Conservation (phyloP, 2,797 vertebrate genomes). For the Lagorchestes hirsutus region DNA sequence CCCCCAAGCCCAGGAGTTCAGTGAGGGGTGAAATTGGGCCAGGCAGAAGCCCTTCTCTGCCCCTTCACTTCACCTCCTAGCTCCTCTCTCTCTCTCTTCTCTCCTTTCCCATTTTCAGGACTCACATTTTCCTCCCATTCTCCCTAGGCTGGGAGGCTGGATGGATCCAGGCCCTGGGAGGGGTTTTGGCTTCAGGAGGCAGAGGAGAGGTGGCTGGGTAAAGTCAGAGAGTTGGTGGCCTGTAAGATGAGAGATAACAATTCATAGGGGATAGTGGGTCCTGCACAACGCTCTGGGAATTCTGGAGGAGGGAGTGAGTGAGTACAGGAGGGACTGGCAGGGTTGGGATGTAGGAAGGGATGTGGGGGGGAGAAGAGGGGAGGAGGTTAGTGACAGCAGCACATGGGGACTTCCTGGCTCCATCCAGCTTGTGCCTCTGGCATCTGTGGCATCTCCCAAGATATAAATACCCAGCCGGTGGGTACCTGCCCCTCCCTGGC, state of each 20-base stretch:
- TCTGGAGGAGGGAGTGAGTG: slow-evolving; percentile 1
- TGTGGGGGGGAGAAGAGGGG: not conserved
- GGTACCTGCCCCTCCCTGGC: slow-evolving; percentile 64
- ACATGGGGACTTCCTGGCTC: slow-evolving; percentile 78
- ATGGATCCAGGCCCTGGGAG: slow-evolving; percentile 49
- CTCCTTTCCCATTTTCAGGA: slow-evolving; percentile 58
- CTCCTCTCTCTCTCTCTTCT: slow-evolving; percentile 20
- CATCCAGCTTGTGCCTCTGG: slow-evolving; percentile 68
- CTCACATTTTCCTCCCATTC: slow-evolving; percentile 74
- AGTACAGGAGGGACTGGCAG: not conserved
- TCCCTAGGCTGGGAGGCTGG: slow-evolving; percentile 45
- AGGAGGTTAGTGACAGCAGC: slow-evolving; percentile 79
- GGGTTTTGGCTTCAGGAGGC: slow-evolving; percentile 34
- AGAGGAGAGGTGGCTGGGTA: slow-evolving; percentile 1
- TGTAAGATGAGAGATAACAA: not conserved
- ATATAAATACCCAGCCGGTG: slow-evolving; percentile 79
- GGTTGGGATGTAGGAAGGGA: not conserved
- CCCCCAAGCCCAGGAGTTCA: not conserved
- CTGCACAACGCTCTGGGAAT: not conserved
- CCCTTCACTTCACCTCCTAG: not conserved
- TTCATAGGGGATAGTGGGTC: not conserved
- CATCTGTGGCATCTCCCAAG: slow-evolving; percentile 78
- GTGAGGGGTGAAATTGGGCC: not conserved
- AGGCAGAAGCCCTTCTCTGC: not conserved
- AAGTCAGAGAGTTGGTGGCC: slow-evolving; percentile 6